Percentiles rank a stretch among this genome's conserved stretches.
phyloP scores from a whole-genome alignment of 2,888 invertebrate species.

The Eupithecia vulgata region DNA sequence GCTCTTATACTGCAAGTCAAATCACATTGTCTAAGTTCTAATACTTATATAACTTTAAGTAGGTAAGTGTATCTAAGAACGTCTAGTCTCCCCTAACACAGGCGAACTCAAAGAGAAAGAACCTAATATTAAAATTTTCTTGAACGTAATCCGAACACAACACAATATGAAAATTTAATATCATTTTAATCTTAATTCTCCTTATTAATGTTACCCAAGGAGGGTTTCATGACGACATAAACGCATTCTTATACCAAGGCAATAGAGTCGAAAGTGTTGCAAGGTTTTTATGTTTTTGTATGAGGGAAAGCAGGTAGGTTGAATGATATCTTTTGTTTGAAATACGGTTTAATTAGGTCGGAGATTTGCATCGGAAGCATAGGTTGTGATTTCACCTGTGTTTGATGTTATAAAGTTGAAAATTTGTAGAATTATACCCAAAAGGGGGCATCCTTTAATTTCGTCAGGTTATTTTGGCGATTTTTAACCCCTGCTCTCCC shows the following conservation, averaged over 20 bases:
- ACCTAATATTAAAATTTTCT: conserved; percentile 77
- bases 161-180: conserved; percentile 84
- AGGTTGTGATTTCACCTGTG: conserved; percentile 30
- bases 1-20: too few species aligned
- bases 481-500: too few species aligned
- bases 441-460: too few species aligned
- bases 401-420: conserved; percentile 10
- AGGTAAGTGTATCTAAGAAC: background rate
- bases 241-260: conserved; percentile 36
- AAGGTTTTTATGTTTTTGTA: conserved; percentile 39
- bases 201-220: conserved; percentile 80
- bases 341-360: conserved; percentile 76
- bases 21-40: background rate
- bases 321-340: conserved; percentile 75
- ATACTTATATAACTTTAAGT: background rate
- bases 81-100: conserved; percentile 48
- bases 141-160: conserved; percentile 80
- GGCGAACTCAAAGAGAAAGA: conserved; percentile 66
- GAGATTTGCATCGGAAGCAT: conserved; percentile 50
- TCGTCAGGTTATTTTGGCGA: too few species aligned
- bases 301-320: conserved; percentile 74
- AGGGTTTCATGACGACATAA: conserved; percentile 57
- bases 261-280: conserved; percentile 40
- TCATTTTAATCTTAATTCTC: conserved; percentile 83
- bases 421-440: background rate